Evolutionary conservation across 2,113 vertebrate genomes (phyloP), one percentile per base, ranked within the genome.

Genomic region (Pontoporia blainvillei): DNA sequence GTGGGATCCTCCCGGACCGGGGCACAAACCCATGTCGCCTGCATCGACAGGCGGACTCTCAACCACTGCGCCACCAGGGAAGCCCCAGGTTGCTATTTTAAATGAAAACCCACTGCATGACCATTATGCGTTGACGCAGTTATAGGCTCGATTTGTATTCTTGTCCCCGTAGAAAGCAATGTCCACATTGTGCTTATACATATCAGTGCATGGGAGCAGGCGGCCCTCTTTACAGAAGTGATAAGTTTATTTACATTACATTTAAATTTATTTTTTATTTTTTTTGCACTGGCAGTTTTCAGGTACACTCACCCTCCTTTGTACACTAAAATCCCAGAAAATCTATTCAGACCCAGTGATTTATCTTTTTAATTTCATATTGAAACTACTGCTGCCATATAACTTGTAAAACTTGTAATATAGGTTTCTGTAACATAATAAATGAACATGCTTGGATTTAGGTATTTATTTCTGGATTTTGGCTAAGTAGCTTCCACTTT

Each of bases 401-500:
- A 96, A 97, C 96, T 96, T 94, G 8, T 41, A 36, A 67, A 96
- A 97, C 96, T 96, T 94, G 8, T 41, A 36, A 62, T 92, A 95
- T 62, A 93, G 85, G 75, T 96, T 90, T 94, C 86, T 95, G 86
- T 98, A 97, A 97, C 79, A 93, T 98, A 97, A 87, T 94, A 67
- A 98, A 97, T 97, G 96, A 98, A 95, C 83, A 86, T 90, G 69
- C 69, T 92, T 97, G 90, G 92, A 97, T 97, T 97, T 95, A 97
- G 79, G 96, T 96, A 97, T 94, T 98, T 67, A 97, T 15, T 94
- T 96, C 85, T 98, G 95, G 95, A 96, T 98, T 97, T 94, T 98
- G 91, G 93, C 83, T 92, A 82, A 93, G 93, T 39, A 96, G 96
- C 82, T 98, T 98, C 96, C 66, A 36, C 96, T 97, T 98, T 84